phyloP scores from a whole-genome alignment of 2,113 vertebrate genomes.

The Labeo rohita region DNA sequence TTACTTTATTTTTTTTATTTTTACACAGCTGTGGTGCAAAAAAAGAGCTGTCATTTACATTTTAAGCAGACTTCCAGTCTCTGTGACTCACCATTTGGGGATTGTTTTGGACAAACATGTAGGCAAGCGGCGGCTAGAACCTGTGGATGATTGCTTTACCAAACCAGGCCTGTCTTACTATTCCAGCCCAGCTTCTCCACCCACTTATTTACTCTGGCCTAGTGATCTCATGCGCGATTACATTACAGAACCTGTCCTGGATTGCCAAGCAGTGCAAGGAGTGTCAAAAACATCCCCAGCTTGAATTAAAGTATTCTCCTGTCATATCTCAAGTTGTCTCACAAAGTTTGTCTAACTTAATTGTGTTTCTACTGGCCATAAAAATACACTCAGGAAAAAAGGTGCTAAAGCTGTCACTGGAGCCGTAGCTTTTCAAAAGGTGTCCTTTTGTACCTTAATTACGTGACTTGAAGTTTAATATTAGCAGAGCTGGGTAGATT shows the following conservation, averaged over 20 bases:
- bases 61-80: not conserved
- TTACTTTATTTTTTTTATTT: not conserved
- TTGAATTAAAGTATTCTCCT: not conserved
- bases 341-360: not conserved
- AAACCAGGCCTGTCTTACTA: not conserved
- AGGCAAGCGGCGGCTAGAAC: not conserved
- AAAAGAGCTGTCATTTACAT: not conserved
- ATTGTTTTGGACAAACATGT: not conserved
- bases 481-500: too few species aligned
- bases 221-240: not conserved
- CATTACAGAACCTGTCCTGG: not conserved
- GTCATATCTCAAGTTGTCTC: not conserved
- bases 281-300: not conserved
- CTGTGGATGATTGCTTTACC: slow-evolving; percentile 20
- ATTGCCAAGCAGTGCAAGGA: not conserved
- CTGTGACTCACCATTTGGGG: not conserved
- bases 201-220: not conserved
- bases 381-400: not conserved
- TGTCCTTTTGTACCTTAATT: too few species aligned
- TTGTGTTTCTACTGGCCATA: not conserved
- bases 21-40: not conserved
- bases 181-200: not conserved
- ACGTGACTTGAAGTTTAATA: too few species aligned
- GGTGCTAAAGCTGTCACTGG: not conserved
- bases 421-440: too few species aligned